Evolutionary conservation across 2,113 vertebrate species (phyloP), one percentile per base, ranked within the genome.

Genomic region (Lepisosteus oculatus): DNA sequence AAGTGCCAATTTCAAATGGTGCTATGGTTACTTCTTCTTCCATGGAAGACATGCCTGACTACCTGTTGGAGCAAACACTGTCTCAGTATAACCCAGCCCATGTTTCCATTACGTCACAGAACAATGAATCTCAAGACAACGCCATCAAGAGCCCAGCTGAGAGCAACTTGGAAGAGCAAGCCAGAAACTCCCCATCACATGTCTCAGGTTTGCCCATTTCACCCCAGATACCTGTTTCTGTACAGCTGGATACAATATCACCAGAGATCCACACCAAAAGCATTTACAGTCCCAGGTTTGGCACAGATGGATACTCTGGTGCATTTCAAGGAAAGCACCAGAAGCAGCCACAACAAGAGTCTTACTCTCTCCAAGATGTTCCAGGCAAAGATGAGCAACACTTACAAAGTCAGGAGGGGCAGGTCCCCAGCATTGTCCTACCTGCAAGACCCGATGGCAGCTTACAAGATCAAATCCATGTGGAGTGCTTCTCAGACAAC

Each of bases 11-110:
- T 85, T 80, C 90, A 80, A 99, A 99, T 85, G 95, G 96, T 95
- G 96, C 94, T 96, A 90, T 83, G 84, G 90, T 91, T 86, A 90
- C 90, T 79, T 88, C 93, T 77, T 92, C 93, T 89, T 94, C 93
- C 82, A 87, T 93, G 88, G 93, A 94, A 88, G 90, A 85, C 83
- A 89, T 92, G 84, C 90, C 83, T 57, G 91, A 91, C 86, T 90
- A 95, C 85, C 90, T 95, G 80, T 89, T 95, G 84, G 94, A 95
- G 79, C 94, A 95, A 92, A 94, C 92, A 8, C 88, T 94, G 85
- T 94, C 95, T 92, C 95, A 91, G 64, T 96, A 93, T 88, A 95
- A 93, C 86, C 93, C 94, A 87, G 93, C 95, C 76, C 91, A 93
- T 79, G 93, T 95, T 79, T 94, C 94, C 84, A 95, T 93, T 82